Evolutionary conservation across 2,888 invertebrate genomes (phyloP).

Genomic region (Agriopis aurantiaria): DNA sequence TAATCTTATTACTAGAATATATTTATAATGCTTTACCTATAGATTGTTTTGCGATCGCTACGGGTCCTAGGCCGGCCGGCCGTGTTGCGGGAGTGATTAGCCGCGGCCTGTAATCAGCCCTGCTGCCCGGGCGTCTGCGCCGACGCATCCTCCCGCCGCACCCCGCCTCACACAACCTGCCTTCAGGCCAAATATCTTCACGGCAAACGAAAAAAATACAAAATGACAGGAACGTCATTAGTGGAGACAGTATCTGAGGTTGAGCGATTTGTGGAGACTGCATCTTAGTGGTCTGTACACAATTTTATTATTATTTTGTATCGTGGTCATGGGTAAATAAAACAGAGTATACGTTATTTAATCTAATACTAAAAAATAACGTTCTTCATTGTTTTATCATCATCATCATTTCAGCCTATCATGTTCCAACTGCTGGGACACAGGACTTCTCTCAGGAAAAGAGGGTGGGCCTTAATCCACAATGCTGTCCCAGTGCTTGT

Average conservation of each 20-base stretch:
- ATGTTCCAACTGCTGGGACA: too few species aligned
- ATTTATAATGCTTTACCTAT: neutral
- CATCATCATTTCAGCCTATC: too few species aligned
- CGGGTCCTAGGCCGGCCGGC: constrained; percentile 53
- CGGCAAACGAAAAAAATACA: constrained; percentile 76
- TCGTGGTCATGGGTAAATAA: neutral
- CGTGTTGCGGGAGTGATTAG: constrained; percentile 81
- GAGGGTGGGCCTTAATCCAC: too few species aligned
- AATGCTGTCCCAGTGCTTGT: too few species aligned
- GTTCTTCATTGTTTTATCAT: too few species aligned
- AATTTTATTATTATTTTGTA: neutral
- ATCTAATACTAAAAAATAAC: too few species aligned
- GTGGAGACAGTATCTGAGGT: constrained; percentile 24
- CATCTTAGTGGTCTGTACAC: neutral
- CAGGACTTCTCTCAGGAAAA: too few species aligned
- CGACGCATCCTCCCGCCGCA: constrained; percentile 58
- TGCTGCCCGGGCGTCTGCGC: constrained; percentile 82
- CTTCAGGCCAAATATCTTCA: constrained; percentile 76
- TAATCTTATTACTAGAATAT: neutral
- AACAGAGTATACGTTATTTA: too few species aligned
- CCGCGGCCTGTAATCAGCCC: constrained; percentile 82
- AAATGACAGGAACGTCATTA: constrained; percentile 48
- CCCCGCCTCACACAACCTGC: constrained; percentile 51
- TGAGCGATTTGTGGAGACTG: constrained; percentile 1
- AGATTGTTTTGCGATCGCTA: constrained; percentile 53